Conservation (phyloP, 2,888 invertebrate genomes). For the Cabera pusaria region DNA sequence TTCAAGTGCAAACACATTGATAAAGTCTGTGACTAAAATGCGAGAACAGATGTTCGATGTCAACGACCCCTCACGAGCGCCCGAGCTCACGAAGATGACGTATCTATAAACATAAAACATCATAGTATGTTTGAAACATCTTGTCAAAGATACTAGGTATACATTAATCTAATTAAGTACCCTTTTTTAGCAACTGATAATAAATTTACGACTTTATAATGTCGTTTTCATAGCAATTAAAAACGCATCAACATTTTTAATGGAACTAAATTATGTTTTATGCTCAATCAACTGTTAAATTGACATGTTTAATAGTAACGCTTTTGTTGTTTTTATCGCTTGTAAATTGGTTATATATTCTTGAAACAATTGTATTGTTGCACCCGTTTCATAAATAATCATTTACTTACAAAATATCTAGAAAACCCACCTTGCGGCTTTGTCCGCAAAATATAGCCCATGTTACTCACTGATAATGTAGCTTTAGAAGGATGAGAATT, state of each 20-base stretch:
- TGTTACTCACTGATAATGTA: too few species aligned
- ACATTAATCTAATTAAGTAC: constrained; percentile 16
- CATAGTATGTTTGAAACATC: constrained; percentile 34
- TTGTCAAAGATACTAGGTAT: constrained; percentile 1
- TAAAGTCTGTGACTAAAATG: constrained; percentile 69
- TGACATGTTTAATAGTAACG: constrained; percentile 20
- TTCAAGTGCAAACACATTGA: constrained; percentile 53
- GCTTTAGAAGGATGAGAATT: too few species aligned
- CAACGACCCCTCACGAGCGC: constrained; percentile 60
- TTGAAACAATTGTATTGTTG: constrained; percentile 9
- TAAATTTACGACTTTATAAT: constrained; percentile 26
- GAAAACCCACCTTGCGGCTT: too few species aligned
- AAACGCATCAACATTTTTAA: constrained; percentile 24
- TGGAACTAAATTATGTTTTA: constrained; percentile 29
- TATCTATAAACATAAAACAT: constrained; percentile 50
- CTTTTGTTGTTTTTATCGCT: constrained; percentile 15
- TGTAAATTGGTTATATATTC: constrained; percentile 10
- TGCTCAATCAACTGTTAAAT: constrained; percentile 25
- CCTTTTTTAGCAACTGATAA: constrained; percentile 27
- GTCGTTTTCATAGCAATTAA: constrained; percentile 28
- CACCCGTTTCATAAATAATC: too few species aligned
- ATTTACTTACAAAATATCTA: too few species aligned
- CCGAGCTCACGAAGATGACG: constrained; percentile 41
- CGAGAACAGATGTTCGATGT: constrained; percentile 77
- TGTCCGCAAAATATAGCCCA: too few species aligned